Conservation (phyloP, 2,888 invertebrate species). For the Lasius fuliginosus region DNA sequence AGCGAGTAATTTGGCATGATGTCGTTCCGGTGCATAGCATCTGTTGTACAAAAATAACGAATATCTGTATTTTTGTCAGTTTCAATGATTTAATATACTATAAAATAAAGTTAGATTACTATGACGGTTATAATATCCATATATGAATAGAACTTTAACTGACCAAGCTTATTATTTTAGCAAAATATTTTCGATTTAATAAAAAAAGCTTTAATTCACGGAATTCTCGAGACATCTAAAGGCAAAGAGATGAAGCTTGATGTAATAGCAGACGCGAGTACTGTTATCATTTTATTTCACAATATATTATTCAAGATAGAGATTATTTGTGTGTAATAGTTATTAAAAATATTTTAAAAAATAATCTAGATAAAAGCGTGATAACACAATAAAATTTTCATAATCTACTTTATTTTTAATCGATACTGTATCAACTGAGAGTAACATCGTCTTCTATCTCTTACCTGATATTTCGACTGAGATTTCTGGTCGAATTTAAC, state of each 20-base stretch:
- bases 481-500: slow-evolving; percentile 74
- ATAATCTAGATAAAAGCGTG: not conserved
- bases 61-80: not conserved
- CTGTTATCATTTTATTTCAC: not conserved
- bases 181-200: not conserved
- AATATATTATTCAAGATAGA: not conserved
- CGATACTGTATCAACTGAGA: slow-evolving; percentile 4
- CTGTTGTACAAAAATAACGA: slow-evolving; percentile 83
- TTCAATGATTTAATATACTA: not conserved
- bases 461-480: slow-evolving; percentile 67
- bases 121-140: not conserved
- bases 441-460: slow-evolving; percentile 6
- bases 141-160: not conserved
- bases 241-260: slow-evolving; percentile 19
- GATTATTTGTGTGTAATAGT: not conserved
- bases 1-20: slow-evolving; percentile 86
- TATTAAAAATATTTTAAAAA: not conserved
- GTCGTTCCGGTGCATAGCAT: slow-evolving; percentile 86
- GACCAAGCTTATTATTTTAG: not conserved
- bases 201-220: not conserved
- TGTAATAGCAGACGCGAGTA: not conserved
- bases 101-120: not conserved
- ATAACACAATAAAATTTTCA: not conserved
- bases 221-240: slow-evolving; percentile 49
- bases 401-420: not conserved